Evolutionary conservation across 2,113 vertebrate species (phyloP).

Genomic region (Odocoileus virginianus): DNA sequence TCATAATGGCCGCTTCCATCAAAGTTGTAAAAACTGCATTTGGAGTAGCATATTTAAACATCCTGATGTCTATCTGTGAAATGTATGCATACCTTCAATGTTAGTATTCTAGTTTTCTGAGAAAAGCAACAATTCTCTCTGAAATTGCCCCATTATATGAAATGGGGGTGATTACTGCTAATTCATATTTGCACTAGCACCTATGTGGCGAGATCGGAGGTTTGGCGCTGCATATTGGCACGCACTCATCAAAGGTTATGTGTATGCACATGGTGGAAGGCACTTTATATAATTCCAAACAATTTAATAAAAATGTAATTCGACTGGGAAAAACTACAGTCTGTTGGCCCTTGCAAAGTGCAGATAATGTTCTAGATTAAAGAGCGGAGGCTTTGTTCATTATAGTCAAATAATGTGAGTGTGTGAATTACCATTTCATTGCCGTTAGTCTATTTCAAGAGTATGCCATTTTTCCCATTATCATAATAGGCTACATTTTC

Average conservation of each 20-base stretch:
- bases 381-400: conserved; percentile 59
- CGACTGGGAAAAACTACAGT: conserved; percentile 38
- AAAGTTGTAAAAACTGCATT: conserved; percentile 19
- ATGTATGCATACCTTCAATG: conserved; percentile 34
- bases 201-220: not conserved
- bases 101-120: not conserved
- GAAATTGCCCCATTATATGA: conserved; percentile 52
- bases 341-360: conserved; percentile 46
- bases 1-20: not conserved
- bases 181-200: conserved; percentile 25
- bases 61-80: not conserved
- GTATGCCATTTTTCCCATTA: conserved; percentile 59
- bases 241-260: not conserved
- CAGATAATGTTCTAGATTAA: conserved; percentile 68
- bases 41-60: not conserved
- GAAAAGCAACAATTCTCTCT: conserved; percentile 42
- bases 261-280: not conserved
- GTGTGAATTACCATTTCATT: conserved; percentile 60
- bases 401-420: conserved; percentile 27
- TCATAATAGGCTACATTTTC: conserved; percentile 67
- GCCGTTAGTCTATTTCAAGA: conserved; percentile 43
- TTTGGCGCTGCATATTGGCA: not conserved
- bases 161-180: conserved; percentile 32
- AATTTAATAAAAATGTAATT: conserved; percentile 73
- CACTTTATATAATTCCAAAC: conserved; percentile 64